These are phyloP conservation scores for Halcyon malimbica DNA, from an alignment of 2,113 vertebrate genomes.

Conservation along the genomic window DNA sequence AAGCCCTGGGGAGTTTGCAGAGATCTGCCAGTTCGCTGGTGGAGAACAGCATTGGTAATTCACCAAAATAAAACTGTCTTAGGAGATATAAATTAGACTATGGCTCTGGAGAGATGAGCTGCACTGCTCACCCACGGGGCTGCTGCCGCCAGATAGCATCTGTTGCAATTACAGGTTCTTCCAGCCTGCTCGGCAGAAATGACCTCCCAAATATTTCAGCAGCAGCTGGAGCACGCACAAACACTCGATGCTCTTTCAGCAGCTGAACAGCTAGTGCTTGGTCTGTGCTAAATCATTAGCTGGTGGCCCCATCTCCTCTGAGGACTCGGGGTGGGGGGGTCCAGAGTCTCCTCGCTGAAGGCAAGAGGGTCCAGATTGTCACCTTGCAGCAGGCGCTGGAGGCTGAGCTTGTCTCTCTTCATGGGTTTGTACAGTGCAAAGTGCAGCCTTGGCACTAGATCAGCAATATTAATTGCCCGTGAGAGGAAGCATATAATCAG, in stretches of 20 bases:
- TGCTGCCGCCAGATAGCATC: neutral
- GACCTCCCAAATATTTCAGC: constrained; percentile 4
- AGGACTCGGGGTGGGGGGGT: too few relatives aligned
- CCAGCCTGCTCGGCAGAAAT: neutral
- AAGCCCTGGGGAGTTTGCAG: neutral
- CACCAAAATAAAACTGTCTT: constrained; percentile 48
- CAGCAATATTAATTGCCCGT: neutral
- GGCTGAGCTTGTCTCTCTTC: neutral
- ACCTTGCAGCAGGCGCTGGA: neutral
- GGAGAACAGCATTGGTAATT: neutral
- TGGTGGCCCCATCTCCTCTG: neutral
- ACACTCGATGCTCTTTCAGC: fast-evolving
- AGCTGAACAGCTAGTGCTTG: neutral
- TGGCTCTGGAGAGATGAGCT: neutral
- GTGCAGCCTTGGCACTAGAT: neutral
- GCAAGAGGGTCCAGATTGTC: neutral
- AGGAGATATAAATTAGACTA: constrained; percentile 41
- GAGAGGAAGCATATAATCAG: constrained; percentile 50
- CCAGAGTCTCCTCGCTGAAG: neutral
- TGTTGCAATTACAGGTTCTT: constrained; percentile 23
- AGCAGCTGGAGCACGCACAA: neutral
- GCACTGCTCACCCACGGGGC: neutral
- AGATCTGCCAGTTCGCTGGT: neutral
- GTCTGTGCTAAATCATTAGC: neutral
- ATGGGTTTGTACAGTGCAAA: neutral